A percentile compares a stretch with the other conserved stretches of the same genome.
Conservation (phyloP, 2,888 invertebrate genomes). For the Leptinotarsa rubiginosa region DNA sequence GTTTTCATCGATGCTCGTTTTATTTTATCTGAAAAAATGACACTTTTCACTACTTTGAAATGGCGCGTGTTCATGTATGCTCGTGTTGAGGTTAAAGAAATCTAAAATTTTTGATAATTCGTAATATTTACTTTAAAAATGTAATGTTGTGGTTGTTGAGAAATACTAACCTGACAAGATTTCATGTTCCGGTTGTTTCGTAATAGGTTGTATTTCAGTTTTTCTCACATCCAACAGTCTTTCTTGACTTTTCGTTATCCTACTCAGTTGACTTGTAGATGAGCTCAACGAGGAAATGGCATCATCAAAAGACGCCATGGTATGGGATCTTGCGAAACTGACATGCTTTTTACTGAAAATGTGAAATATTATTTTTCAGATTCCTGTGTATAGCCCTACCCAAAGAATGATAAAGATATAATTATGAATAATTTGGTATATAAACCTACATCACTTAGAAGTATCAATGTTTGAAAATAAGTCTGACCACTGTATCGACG, state of each 20-base stretch:
- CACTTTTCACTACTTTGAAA: not conserved
- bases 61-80: not conserved
- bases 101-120: no score
- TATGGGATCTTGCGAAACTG: constrained; percentile 89
- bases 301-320: constrained; percentile 86
- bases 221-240: constrained; percentile 81
- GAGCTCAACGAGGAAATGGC: constrained; percentile 67
- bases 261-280: constrained; percentile 62
- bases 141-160: no score
- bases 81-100: no score
- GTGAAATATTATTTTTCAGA: not conserved
- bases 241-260: constrained; percentile 73
- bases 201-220: constrained; percentile 65
- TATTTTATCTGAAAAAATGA: constrained; percentile 75
- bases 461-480: no score
- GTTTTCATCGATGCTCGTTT: constrained; percentile 91
- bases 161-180: constrained; percentile 70
- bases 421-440: no score
- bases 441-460: no score
- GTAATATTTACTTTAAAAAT: no score
- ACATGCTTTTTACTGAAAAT: constrained; percentile 85
- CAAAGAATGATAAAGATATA: no score
- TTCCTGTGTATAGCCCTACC: no score
- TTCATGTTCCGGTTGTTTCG: constrained; percentile 68
- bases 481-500: no score